Evolutionary conservation across 1,140 invertebrate genomes (phyloP).

Genomic region (Sesamia nonagrioides): DNA sequence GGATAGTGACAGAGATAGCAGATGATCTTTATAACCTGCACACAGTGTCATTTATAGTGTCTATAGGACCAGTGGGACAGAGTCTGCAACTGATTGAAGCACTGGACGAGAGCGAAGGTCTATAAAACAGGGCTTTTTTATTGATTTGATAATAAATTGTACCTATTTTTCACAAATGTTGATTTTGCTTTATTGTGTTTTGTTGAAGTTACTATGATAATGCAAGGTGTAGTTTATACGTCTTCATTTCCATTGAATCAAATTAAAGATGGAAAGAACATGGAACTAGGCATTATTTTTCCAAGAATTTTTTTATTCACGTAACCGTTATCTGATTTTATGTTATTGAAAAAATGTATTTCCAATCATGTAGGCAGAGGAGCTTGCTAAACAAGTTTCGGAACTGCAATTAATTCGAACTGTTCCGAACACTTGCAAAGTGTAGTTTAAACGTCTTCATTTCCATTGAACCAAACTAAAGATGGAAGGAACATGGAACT

Average conservation of each 20-base stretch:
- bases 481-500: neutral
- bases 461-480: neutral
- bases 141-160: constrained; percentile 37
- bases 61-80: constrained; percentile 74
- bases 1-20: constrained; percentile 72
- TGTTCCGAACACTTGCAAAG: constrained; percentile 38
- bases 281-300: neutral
- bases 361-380: constrained; percentile 23
- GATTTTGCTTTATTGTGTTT: neutral
- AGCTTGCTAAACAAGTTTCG: constrained; percentile 48
- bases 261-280: too few relatives aligned
- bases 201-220: neutral
- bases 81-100: constrained; percentile 73
- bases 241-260: too few relatives aligned
- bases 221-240: neutral
- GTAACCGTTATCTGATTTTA: constrained; percentile 10
- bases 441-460: neutral
- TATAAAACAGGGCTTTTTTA: constrained; percentile 45
- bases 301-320: neutral
- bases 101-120: constrained; percentile 76
- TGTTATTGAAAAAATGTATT: constrained; percentile 22
- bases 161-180: neutral
- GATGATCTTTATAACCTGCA: constrained; percentile 79
- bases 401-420: constrained; percentile 26
- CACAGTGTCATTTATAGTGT: constrained; percentile 74